Evolutionary conservation across 1,140 invertebrate genomes (phyloP).

Genomic region (Neoseiulus cucumeris): DNA sequence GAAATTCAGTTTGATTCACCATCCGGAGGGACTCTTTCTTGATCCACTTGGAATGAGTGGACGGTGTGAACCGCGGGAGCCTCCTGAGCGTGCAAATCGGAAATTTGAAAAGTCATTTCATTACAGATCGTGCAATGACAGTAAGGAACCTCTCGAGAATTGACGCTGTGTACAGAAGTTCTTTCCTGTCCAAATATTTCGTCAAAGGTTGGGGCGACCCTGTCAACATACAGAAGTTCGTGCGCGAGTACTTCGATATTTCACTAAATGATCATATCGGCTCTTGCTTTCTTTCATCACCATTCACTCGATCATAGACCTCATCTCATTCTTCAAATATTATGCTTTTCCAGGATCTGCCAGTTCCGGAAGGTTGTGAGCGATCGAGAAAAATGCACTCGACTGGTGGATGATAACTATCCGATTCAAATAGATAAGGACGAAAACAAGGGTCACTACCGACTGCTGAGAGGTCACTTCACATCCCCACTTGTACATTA

Average conservation of each 20-base stretch:
- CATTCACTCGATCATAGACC: conserved; percentile 2
- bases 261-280: conserved; percentile 4
- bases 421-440: conserved; percentile 63
- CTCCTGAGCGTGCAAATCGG: no score
- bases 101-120: no score
- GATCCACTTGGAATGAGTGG: no score
- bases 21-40: no score
- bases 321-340: conserved; percentile 12
- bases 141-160: conserved; percentile 27
- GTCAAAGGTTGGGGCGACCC: conserved; percentile 90
- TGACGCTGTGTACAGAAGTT: conserved; percentile 68
- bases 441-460: conserved; percentile 47
- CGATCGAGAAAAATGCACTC: conserved; percentile 55
- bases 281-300: not conserved
- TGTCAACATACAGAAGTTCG: conserved; percentile 71
- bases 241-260: conserved; percentile 19
- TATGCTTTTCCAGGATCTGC: conserved; percentile 47
- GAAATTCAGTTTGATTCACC: no score
- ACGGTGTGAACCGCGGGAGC: no score
- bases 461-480: conserved; percentile 68
- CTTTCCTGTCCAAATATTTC: conserved; percentile 80
- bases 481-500: conserved; percentile 57
- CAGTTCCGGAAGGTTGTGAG: conserved; percentile 69
- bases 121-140: not conserved
- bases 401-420: conserved; percentile 57